Conservation (phyloP, 2,113 vertebrate genomes). For the Benitochromis conjunctus region DNA sequence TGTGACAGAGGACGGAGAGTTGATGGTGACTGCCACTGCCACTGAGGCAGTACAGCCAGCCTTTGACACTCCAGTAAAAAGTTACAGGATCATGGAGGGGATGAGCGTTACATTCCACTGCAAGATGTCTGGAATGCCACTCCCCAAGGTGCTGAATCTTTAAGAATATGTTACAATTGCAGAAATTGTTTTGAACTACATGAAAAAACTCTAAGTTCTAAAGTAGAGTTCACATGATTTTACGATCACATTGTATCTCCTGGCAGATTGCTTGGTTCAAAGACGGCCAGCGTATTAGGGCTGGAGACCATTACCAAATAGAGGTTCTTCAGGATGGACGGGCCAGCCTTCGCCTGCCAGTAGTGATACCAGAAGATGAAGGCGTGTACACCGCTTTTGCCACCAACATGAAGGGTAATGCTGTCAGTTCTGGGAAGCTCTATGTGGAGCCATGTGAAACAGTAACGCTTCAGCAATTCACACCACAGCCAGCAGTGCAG, state of each 20-base stretch:
- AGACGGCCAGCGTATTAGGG: constrained; percentile 87
- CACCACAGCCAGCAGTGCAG: constrained; percentile 83
- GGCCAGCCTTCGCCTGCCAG: constrained; percentile 85
- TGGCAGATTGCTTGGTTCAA: constrained; percentile 92
- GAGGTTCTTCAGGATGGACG: constrained; percentile 90
- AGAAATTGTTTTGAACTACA: background rate
- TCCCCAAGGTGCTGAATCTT: constrained; percentile 78
- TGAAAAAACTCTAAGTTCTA: background rate
- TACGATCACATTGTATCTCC: background rate
- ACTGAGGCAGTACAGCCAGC: constrained; percentile 82
- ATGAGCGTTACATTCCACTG: constrained; percentile 95
- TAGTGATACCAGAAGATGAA: constrained; percentile 89
- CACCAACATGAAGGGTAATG: constrained; percentile 89
- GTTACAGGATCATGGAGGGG: constrained; percentile 90
- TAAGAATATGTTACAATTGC: background rate
- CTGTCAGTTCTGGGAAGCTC: constrained; percentile 92
- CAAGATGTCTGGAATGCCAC: constrained; percentile 85
- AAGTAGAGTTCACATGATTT: background rate
- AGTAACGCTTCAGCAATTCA: constrained; percentile 75
- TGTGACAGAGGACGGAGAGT: constrained; percentile 87
- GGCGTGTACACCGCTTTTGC: constrained; percentile 92
- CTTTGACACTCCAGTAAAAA: constrained; percentile 87
- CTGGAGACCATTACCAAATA: constrained; percentile 84
- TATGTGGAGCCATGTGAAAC: constrained; percentile 85
- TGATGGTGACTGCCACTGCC: constrained; percentile 82